phyloP scores from a whole-genome alignment of 1,140 invertebrate species.

The Zophobas morio region DNA sequence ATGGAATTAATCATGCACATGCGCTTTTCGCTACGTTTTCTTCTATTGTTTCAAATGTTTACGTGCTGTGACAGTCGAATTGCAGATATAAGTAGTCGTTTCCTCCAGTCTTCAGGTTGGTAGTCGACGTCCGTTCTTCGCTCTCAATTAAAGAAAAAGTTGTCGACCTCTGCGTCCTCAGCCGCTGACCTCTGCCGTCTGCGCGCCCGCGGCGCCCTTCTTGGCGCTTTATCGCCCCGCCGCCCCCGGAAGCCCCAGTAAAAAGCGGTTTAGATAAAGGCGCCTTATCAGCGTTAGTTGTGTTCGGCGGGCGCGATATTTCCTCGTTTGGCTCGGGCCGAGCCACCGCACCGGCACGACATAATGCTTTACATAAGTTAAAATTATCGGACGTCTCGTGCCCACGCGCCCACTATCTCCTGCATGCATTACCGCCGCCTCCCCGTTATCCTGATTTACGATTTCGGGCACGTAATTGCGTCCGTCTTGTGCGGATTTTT shows the following conservation, averaged over 20 bases:
- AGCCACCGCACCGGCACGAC: slow-evolving; percentile 25
- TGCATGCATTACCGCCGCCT: slow-evolving; percentile 51
- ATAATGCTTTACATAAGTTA: slow-evolving; percentile 59
- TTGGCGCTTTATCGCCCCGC: neutral
- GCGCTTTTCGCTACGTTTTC: no score
- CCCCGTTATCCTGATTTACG: slow-evolving; percentile 53
- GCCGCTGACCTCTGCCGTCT: no score
- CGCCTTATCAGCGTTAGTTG: slow-evolving; percentile 28
- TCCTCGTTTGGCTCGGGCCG: slow-evolving; percentile 31
- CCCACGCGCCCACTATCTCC: slow-evolving; percentile 53
- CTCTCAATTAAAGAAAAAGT: no score
- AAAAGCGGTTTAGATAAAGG: slow-evolving; percentile 42
- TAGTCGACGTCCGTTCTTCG: no score
- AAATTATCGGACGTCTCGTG: slow-evolving; percentile 59
- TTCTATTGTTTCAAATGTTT: no score
- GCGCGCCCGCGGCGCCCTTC: no score
- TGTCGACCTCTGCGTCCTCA: no score
- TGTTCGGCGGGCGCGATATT: slow-evolving; percentile 29
- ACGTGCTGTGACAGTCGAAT: no score
- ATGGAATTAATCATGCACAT: no score
- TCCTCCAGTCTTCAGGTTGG: no score
- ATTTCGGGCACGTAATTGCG: neutral
- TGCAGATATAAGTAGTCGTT: no score
- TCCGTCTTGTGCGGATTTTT: no score
- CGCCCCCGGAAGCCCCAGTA: slow-evolving; percentile 13